These are phyloP conservation scores for Coleophora deauratella DNA, from an alignment of 2,888 invertebrate species.

Conservation along the genomic window DNA sequence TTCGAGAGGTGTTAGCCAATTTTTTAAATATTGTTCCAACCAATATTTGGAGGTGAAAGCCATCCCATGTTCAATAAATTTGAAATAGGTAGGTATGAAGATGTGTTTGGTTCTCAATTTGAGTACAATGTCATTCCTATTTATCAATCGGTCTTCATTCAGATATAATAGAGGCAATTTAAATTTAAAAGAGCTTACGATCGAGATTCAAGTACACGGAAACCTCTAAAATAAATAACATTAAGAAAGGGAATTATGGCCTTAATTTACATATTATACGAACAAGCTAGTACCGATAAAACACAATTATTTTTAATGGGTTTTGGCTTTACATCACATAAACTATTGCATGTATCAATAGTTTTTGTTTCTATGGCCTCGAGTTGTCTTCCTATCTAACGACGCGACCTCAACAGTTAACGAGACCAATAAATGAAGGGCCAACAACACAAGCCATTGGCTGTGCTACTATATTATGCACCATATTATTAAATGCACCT, in stretches of 20 bases:
- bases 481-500: too few relatives aligned
- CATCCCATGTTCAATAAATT: too few relatives aligned
- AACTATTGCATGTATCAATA: conserved; percentile 14
- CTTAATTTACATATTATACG: conserved; percentile 6
- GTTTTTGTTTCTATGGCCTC: conserved; percentile 27
- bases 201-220: background rate
- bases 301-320: too few relatives aligned
- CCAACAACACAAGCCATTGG: too few relatives aligned
- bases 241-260: conserved; percentile 5
- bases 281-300: too few relatives aligned
- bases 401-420: conserved; percentile 20
- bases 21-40: too few relatives aligned
- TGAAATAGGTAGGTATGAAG: too few relatives aligned
- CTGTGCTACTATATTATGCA: too few relatives aligned
- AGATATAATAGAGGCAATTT: conserved; percentile 1
- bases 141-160: conserved; percentile 13
- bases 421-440: conserved; percentile 1
- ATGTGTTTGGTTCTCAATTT: conserved; percentile 24
- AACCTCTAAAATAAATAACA: conserved; percentile 1
- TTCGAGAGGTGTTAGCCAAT: too few relatives aligned
- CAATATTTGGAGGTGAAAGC: too few relatives aligned
- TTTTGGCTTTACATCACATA: conserved; percentile 2
- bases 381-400: conserved; percentile 24
- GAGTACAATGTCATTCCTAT: conserved; percentile 28
- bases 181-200: too few relatives aligned